Conservation (phyloP, 2,888 invertebrate species). For the Ophion obscuratus region DNA sequence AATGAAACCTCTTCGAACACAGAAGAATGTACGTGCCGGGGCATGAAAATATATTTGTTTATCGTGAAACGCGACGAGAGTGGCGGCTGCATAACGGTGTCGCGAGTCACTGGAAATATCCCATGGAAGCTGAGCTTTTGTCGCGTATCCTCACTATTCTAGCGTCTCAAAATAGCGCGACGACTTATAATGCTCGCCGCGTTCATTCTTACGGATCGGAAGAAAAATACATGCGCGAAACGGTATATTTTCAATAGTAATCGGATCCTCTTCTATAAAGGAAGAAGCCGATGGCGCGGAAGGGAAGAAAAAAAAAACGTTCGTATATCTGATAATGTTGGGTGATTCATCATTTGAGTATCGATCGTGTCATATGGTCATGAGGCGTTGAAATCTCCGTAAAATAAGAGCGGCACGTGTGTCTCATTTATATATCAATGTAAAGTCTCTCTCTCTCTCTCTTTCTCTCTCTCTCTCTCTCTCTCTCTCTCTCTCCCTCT, state of each 20-base stretch:
- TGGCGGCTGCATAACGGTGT: slow-evolving; percentile 51
- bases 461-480: slow-evolving; percentile 7
- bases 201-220: slow-evolving; percentile 43
- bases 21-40: neutral
- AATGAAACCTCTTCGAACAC: neutral
- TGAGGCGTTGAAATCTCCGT: slow-evolving; percentile 59
- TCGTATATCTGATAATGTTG: slow-evolving; percentile 1
- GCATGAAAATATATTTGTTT: slow-evolving; percentile 14
- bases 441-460: neutral
- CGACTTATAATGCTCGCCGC: slow-evolving; percentile 7
- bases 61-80: slow-evolving; percentile 34
- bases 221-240: slow-evolving; percentile 19
- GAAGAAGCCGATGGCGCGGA: neutral
- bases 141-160: slow-evolving; percentile 48
- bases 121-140: slow-evolving; percentile 58
- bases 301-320: neutral
- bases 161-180: slow-evolving; percentile 39
- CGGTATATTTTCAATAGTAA: slow-evolving; percentile 50
- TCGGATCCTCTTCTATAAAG: slow-evolving; percentile 51
- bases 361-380: slow-evolving; percentile 51
- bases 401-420: slow-evolving; percentile 28
- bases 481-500: slow-evolving; percentile 1
- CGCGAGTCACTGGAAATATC: slow-evolving; percentile 59
- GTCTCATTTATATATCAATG: slow-evolving; percentile 36
- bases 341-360: slow-evolving; percentile 54